Conservation (phyloP, 2,797 vertebrate species). For the Schizopygopsis pylzovi region DNA sequence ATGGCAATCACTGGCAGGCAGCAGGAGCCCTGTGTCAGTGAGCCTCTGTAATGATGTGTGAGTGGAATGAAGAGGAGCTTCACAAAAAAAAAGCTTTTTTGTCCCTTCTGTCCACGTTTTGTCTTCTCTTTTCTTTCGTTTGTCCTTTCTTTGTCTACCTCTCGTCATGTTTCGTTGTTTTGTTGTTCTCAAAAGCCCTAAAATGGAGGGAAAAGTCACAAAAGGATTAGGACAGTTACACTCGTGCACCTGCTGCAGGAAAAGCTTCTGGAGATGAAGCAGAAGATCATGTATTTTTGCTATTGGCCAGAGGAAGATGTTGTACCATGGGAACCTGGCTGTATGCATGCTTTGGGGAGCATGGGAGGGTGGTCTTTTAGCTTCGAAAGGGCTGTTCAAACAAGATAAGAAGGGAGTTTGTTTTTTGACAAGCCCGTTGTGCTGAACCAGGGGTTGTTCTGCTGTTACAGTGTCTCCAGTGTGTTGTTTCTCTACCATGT, state of each 20-base stretch:
- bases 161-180: constrained; percentile 45
- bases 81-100: constrained; percentile 35
- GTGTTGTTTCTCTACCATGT: constrained; percentile 2
- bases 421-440: constrained; percentile 21
- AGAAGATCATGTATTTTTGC: constrained; percentile 24
- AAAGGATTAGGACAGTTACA: constrained; percentile 44
- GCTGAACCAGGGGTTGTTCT: constrained; percentile 22
- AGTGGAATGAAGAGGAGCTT: constrained; percentile 51
- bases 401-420: constrained; percentile 49
- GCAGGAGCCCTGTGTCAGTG: constrained; percentile 48
- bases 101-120: constrained; percentile 39
- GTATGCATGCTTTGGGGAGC: constrained; percentile 32
- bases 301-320: constrained; percentile 25
- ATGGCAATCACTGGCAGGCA: constrained; percentile 54
- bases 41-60: constrained; percentile 51
- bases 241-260: constrained; percentile 37
- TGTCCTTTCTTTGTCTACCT: constrained; percentile 49
- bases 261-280: constrained; percentile 12
- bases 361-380: constrained; percentile 38
- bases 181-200: constrained; percentile 15
- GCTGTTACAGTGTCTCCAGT: constrained; percentile 9
- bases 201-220: constrained; percentile 49
- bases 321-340: constrained; percentile 8
- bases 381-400: constrained; percentile 43
- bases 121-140: constrained; percentile 41